Percentiles rank a stretch among this genome's conserved stretches.
Conservation (phyloP, 2,888 invertebrate genomes). For the Temnothorax rugatulus region DNA sequence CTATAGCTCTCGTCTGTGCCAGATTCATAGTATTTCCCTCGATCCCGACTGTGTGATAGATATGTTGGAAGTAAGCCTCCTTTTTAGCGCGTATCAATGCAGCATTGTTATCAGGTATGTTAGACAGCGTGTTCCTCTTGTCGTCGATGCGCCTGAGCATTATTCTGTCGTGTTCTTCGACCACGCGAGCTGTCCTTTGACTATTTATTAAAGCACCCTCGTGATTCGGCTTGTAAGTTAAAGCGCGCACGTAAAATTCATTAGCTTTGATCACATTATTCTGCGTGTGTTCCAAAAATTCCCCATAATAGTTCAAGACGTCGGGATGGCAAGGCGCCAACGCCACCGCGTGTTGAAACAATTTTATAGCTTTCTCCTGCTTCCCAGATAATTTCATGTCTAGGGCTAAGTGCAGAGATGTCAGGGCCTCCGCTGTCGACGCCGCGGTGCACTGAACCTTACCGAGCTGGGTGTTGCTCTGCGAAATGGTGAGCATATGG, state of each 20-base stretch:
- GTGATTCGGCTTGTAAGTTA: conserved; percentile 94
- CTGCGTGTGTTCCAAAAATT: conserved; percentile 95
- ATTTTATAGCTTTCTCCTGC: conserved; percentile 93
- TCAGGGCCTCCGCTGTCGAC: conserved; percentile 92
- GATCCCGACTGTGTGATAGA: conserved; percentile 98
- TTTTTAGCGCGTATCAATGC: conserved; percentile 95
- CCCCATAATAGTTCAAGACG: conserved; percentile 96
- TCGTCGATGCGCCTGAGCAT: conserved; percentile 93
- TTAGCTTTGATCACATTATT: conserved; percentile 96
- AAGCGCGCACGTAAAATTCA: conserved; percentile 94
- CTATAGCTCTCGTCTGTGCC: conserved; percentile 95
- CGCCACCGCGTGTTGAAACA: conserved; percentile 96
- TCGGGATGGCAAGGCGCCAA: conserved; percentile 97
- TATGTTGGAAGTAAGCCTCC: conserved; percentile 98
- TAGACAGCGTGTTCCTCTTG: conserved; percentile 93
- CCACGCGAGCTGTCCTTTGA: conserved; percentile 94
- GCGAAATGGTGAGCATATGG: conserved; percentile 72
- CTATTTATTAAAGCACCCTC: conserved; percentile 93
- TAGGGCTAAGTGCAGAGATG: conserved; percentile 93
- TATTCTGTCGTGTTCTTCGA: conserved; percentile 94
- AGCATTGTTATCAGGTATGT: conserved; percentile 93
- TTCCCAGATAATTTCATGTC: conserved; percentile 95
- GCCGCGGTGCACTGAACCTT: conserved; percentile 79
- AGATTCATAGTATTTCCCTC: conserved; percentile 99
- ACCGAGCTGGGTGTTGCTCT: conserved; percentile 64